These are phyloP conservation scores for Spodoptera picta DNA, from an alignment of 2,888 invertebrate genomes.

Conservation along the genomic window DNA sequence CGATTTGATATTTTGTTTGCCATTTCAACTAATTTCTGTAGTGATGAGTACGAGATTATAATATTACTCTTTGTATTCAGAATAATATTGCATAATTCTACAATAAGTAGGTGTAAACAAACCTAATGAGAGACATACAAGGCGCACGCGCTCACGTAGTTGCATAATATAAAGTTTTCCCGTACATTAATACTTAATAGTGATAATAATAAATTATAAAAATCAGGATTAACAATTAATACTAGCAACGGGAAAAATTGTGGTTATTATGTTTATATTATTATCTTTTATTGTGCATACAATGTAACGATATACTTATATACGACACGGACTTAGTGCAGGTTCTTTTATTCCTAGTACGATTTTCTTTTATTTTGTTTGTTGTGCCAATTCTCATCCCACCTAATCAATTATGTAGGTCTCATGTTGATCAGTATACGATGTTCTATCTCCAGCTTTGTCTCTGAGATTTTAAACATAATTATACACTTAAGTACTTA, in stretches of 20 bases:
- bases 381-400: too few relatives aligned
- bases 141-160: conserved; percentile 15
- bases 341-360: too few relatives aligned
- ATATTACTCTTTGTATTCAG: neutral
- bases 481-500: too few relatives aligned
- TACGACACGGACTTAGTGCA: too few relatives aligned
- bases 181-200: conserved; percentile 19
- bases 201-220: conserved; percentile 26
- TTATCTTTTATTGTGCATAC: conserved; percentile 16
- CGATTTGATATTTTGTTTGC: too few relatives aligned
- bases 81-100: neutral
- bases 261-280: conserved; percentile 13
- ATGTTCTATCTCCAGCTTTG: too few relatives aligned
- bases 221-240: conserved; percentile 36
- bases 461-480: too few relatives aligned
- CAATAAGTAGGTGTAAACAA: conserved; percentile 20
- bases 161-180: conserved; percentile 44
- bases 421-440: too few relatives aligned
- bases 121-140: neutral
- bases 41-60: too few relatives aligned
- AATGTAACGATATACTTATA: conserved; percentile 7
- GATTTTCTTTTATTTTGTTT: too few relatives aligned
- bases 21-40: too few relatives aligned
- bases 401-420: too few relatives aligned
- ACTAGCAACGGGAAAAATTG: conserved; percentile 40